phyloP scores from a whole-genome alignment of 2,113 vertebrate species.

The Corythornis madagascariensis region DNA sequence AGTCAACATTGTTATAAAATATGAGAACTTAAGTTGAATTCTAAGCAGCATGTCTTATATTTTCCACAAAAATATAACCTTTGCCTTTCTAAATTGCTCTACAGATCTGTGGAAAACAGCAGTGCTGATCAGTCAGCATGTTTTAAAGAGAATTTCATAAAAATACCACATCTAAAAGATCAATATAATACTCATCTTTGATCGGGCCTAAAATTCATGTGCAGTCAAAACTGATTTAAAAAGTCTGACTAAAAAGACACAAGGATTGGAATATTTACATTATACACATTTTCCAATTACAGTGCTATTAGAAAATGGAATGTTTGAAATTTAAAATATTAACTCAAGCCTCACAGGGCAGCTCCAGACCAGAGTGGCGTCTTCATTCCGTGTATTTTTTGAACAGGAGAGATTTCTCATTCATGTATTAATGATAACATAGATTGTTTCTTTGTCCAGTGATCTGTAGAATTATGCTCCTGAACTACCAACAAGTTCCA shows the following conservation, averaged over 20 bases:
- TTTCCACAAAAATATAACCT: conserved; percentile 72
- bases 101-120: conserved; percentile 50
- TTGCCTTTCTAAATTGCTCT: conserved; percentile 57
- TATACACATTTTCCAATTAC: conserved; percentile 69
- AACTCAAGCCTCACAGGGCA: conserved; percentile 56
- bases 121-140: conserved; percentile 22
- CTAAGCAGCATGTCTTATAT: conserved; percentile 56
- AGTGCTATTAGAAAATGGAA: conserved; percentile 68
- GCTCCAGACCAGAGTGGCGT: conserved; percentile 49
- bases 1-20: conserved; percentile 60
- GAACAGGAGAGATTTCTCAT: conserved; percentile 35
- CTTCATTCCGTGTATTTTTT: conserved; percentile 20
- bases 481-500: conserved; percentile 46
- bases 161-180: conserved; percentile 72
- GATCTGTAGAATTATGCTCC: conserved; percentile 45
- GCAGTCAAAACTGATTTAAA: conserved; percentile 59
- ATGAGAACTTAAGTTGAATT: conserved; percentile 50
- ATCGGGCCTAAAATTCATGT: conserved; percentile 57
- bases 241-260: conserved; percentile 62
- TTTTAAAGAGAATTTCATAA: conserved; percentile 62
- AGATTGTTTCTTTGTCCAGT: conserved; percentile 53
- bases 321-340: conserved; percentile 52
- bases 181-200: conserved; percentile 51
- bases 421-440: not conserved
- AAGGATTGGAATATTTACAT: conserved; percentile 71